Percentiles rank a stretch among this genome's conserved stretches.
phyloP scores from a whole-genome alignment of 92 coral and sea anemone genomes.

The Galaxea fascicularis region DNA sequence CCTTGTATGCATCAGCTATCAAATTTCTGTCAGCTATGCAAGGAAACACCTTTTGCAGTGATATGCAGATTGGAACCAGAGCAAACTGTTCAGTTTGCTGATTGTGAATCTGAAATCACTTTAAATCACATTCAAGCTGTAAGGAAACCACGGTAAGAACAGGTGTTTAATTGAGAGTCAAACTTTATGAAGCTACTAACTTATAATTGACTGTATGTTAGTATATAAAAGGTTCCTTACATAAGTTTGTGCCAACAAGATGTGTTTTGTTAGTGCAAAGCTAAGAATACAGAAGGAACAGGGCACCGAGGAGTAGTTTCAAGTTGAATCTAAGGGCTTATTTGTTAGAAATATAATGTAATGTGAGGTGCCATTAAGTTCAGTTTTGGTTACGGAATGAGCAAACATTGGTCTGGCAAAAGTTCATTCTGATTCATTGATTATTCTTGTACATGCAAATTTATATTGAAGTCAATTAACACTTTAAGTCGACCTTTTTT shows the following conservation, averaged over 20 bases:
- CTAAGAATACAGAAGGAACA: constrained; percentile 21
- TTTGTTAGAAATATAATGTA: not conserved
- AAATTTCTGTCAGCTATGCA: constrained; percentile 7
- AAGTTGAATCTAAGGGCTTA: constrained; percentile 20
- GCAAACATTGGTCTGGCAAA: constrained; percentile 15
- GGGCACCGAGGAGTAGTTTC: constrained; percentile 18
- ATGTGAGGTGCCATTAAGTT: constrained; percentile 17
- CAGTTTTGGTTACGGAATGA: constrained; percentile 22
- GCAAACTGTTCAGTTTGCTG: constrained; percentile 31
- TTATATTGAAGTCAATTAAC: constrained; percentile 3
- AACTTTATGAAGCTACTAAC: constrained; percentile 13
- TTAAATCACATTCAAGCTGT: constrained; percentile 45
- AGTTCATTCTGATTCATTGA: constrained; percentile 5
- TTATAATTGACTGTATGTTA: constrained; percentile 4
- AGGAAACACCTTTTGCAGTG: constrained; percentile 41
- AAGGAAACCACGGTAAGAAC: constrained; percentile 41
- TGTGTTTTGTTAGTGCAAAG: constrained; percentile 27
- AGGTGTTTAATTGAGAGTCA: constrained; percentile 21
- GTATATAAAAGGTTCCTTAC: constrained; percentile 18
- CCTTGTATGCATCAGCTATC: constrained; percentile 23
- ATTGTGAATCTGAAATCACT: constrained; percentile 42
- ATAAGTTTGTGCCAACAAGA: not conserved
- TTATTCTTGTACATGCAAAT: constrained; percentile 4
- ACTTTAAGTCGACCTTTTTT: constrained; percentile 1
- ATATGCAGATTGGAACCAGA: constrained; percentile 43